Base-by-base conservation (phyloP, 2,888 invertebrate species). In the Melitaea athalia region DNA sequence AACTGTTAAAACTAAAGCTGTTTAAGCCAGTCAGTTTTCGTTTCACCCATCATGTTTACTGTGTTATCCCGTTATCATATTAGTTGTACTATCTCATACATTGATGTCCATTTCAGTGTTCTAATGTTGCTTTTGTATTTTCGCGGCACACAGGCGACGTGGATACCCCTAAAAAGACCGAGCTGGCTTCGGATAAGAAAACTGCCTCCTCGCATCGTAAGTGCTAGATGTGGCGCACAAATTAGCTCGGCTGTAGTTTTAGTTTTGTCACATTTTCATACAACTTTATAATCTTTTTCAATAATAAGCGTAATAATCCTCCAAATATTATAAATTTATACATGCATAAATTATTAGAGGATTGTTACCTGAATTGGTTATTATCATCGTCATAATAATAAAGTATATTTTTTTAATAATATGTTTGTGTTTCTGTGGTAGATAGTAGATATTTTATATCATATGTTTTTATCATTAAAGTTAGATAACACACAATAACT, bases 101-200 rank as follows among this genome's bases (percentile, higher is more conserved):
- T 68, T 71, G 80, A 76, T 81, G 80, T 78, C 75, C 79, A 81
- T 74, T 79, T 86, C 77, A 87, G 88, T 91, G 86, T 91, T 91
- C 88, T 92, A 92, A 92, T 91, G 85, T 82, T 89, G 89, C 89
- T 92, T 92, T 92, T 92, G 91, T 92, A 87, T 92, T 91, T 89
- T 88, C 85, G 86, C 80, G 86, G 85, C 83, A 84, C 83, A 82
- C 92, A 92, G 91, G 93, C 89, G 87, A 93, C 89, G 90, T 92
- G 93, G 88, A 93, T 81, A 86, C 92, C 81, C 86, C 91, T 88
- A 91, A 92, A 92, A 91, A 89, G 87, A 79, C 81, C 85, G 92
- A 92, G 85, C 87, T 87, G 87, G 86, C 89, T 85, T 81, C 91
- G 80, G 92, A 92, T 80, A 92, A 92, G 90, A 92, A 91, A 86